These are phyloP conservation scores for Diaperis boleti DNA, from an alignment of 2,888 invertebrate genomes.

Conservation along the genomic window DNA sequence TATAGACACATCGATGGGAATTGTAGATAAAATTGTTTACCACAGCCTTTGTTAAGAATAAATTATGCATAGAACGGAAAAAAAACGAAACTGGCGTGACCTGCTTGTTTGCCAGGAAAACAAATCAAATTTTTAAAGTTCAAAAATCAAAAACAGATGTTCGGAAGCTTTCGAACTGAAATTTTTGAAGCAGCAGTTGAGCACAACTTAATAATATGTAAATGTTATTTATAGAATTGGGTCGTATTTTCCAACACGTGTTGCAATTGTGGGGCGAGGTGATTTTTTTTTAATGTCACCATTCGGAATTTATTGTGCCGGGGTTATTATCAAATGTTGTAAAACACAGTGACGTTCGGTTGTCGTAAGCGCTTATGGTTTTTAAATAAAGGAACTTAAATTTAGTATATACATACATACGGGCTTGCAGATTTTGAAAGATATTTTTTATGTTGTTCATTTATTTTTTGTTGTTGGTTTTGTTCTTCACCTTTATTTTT, in stretches of 20 bases:
- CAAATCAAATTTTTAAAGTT: neutral
- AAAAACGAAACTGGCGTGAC: neutral
- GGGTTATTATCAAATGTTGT: no score
- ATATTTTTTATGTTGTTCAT: no score
- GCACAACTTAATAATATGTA: slow-evolving; percentile 12
- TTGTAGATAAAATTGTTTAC: neutral
- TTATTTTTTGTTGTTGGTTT: no score
- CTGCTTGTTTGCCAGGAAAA: neutral
- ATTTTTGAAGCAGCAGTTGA: neutral
- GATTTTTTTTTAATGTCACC: neutral
- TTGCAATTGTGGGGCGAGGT: neutral
- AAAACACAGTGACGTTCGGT: no score
- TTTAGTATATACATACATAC: no score
- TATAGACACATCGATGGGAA: no score
- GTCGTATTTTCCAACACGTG: slow-evolving; percentile 10
- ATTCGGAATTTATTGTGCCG: no score
- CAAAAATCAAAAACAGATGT: neutral
- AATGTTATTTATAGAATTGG: slow-evolving; percentile 32
- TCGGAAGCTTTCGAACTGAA: neutral
- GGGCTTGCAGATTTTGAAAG: no score
- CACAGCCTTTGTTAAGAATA: neutral
- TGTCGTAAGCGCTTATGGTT: no score
- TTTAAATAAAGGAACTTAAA: no score
- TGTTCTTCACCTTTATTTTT: no score
- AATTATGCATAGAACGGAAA: neutral